A percentile compares a stretch with the other conserved stretches of the same genome.
These are phyloP conservation scores for Orchesella flavescens DNA, from an alignment of 2,888 invertebrate species.

Conservation along the genomic window DNA sequence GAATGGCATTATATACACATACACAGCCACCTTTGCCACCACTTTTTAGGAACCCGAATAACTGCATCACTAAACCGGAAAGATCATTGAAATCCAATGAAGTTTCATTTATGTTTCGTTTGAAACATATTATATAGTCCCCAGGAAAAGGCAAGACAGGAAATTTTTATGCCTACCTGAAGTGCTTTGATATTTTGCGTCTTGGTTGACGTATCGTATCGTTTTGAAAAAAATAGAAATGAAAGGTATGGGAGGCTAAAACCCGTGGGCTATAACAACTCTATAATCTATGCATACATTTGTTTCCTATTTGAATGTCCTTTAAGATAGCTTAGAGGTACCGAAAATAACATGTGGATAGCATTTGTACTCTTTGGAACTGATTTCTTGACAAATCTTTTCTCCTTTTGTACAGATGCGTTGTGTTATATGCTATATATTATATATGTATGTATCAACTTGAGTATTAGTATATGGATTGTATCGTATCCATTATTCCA, in stretches of 20 bases:
- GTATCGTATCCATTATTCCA: no score
- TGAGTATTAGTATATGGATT: no score
- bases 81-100: slow-evolving; percentile 33
- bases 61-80: slow-evolving; percentile 11
- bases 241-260: background rate
- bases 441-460: no score
- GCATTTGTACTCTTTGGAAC: background rate
- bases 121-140: background rate
- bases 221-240: slow-evolving; percentile 22
- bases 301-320: background rate
- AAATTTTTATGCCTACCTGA: slow-evolving; percentile 12
- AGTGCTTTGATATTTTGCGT: slow-evolving; percentile 7
- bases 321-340: background rate
- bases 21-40: background rate
- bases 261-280: background rate
- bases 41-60: background rate
- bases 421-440: no score
- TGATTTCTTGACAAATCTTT: slow-evolving; percentile 44
- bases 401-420: background rate
- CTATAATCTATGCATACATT: background rate
- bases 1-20: background rate
- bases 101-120: slow-evolving; percentile 9
- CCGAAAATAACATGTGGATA: background rate
- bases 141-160: slow-evolving; percentile 2
- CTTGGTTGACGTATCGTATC: slow-evolving; percentile 23